These are phyloP conservation scores for Tenthredo amoena DNA, from an alignment of 2,888 invertebrate genomes.

Conservation along the genomic window DNA sequence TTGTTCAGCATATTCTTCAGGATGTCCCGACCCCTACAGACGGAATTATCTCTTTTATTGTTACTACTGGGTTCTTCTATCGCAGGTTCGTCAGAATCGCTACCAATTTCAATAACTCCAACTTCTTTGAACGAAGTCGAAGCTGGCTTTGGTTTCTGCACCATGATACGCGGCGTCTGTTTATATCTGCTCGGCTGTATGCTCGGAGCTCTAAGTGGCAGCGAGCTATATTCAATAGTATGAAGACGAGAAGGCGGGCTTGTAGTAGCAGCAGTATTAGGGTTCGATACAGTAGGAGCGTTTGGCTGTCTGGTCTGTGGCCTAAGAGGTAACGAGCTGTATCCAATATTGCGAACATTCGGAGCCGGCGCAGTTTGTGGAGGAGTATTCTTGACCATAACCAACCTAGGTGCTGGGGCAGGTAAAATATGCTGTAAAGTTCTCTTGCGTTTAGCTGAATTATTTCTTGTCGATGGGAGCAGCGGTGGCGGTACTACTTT, in stretches of 20 bases:
- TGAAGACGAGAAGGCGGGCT: background rate
- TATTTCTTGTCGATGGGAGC: background rate
- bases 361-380: background rate
- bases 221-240: conserved; percentile 4
- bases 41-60: background rate
- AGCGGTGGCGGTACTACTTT: conserved; percentile 51
- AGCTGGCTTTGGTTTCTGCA: conserved; percentile 54
- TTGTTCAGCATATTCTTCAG: background rate
- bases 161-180: conserved; percentile 51
- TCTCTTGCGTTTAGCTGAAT: background rate
- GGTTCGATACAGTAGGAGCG: background rate
- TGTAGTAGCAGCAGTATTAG: background rate
- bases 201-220: background rate
- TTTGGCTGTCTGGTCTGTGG: background rate
- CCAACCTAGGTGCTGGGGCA: background rate
- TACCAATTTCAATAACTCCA: conserved; percentile 70
- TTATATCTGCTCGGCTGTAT: background rate
- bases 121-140: background rate
- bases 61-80: background rate
- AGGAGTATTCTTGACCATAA: background rate
- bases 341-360: background rate
- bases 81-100: conserved; percentile 67
- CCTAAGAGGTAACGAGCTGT: background rate
- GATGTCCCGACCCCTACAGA: background rate
- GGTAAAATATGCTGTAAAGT: background rate